Conservation (phyloP, 2,888 invertebrate species). For the Megaustenia siamemsis region DNA sequence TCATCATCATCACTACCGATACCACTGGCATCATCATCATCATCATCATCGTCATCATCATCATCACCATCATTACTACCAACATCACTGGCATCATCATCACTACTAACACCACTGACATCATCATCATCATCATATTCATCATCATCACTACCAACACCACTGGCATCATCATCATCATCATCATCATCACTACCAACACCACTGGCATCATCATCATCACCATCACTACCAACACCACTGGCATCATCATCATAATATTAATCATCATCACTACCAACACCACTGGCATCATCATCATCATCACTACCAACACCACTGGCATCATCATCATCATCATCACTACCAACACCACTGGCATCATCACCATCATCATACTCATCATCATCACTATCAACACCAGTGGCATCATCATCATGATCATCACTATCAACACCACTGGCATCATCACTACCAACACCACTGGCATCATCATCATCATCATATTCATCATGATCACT, state of each 20-base stretch:
- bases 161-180: neutral
- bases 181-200: neutral
- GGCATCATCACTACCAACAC: neutral
- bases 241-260: no score
- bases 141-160: neutral
- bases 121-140: neutral
- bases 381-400: neutral
- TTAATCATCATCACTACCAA: no score
- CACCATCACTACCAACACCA: no score
- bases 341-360: neutral
- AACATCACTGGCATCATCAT: neutral
- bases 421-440: neutral
- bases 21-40: no score
- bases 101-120: neutral
- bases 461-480: neutral
- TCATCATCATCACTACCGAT: no score
- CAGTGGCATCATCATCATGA: neutral
- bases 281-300: neutral
- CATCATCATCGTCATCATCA: no score
- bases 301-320: neutral
- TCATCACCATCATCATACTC: no score
- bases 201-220: neutral
- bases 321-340: neutral
- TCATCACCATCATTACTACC: no score
- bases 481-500: neutral